These are phyloP conservation scores for Cynocephalus volans DNA, from an alignment of 2,113 vertebrate species.

Conservation along the genomic window DNA sequence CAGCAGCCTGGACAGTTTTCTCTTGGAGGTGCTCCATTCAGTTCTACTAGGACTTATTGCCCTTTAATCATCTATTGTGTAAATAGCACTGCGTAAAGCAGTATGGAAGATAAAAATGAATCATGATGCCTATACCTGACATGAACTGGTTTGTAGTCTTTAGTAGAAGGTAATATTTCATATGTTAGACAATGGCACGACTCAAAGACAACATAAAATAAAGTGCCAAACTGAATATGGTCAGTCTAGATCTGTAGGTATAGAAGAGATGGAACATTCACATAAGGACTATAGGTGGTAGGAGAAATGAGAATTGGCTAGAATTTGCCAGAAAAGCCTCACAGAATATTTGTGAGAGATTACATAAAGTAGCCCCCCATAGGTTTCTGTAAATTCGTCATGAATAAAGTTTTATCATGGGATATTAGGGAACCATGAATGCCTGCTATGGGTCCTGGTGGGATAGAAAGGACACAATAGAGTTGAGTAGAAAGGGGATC, in stretches of 20 bases:
- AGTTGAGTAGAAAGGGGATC: not conserved
- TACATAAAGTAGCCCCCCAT: not conserved
- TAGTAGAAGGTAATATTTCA: slow-evolving; percentile 14
- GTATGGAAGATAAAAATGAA: not conserved
- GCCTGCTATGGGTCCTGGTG: not conserved
- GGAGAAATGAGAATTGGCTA: not conserved
- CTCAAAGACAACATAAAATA: not conserved
- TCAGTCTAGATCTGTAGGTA: not conserved
- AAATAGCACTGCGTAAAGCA: not conserved
- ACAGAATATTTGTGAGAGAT: not conserved
- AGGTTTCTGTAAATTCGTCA: not conserved
- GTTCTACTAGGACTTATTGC: not conserved
- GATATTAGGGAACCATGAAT: not conserved
- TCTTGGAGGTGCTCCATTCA: not conserved
- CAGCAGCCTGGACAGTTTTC: not conserved
- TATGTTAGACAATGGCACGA: not conserved
- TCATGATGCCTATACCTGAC: not conserved
- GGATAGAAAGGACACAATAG: not conserved
- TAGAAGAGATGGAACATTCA: not conserved
- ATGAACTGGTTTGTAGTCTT: slow-evolving; percentile 24
- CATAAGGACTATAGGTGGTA: not conserved
- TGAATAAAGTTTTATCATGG: not conserved
- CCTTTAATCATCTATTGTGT: not conserved
- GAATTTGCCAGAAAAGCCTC: slow-evolving; percentile 33
- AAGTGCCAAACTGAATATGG: not conserved